Conservation (phyloP, 2,888 invertebrate genomes). For the Orthosia cruda region DNA sequence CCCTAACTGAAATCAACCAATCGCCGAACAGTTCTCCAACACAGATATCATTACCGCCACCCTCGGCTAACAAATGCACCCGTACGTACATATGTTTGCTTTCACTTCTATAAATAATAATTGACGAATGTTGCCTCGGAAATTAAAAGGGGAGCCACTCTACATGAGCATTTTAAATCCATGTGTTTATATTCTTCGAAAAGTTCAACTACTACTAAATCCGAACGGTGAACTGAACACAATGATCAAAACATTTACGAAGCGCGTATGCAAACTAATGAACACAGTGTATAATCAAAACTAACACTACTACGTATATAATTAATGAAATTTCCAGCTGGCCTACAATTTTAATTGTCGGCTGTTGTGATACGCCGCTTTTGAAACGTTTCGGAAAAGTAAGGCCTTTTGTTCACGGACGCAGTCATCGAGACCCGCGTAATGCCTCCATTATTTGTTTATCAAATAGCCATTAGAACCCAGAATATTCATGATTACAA, state of each 20-base stretch:
- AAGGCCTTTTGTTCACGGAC: constrained; percentile 87
- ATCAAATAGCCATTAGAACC: constrained; percentile 89
- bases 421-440: constrained; percentile 81
- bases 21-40: constrained; percentile 75
- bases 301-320: constrained; percentile 85
- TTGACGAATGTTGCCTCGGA: constrained; percentile 80
- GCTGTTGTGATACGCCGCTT: constrained; percentile 89
- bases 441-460: constrained; percentile 88
- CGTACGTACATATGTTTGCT: constrained; percentile 90
- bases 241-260: constrained; percentile 78
- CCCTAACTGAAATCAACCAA: constrained; percentile 84
- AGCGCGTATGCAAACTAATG: constrained; percentile 84
- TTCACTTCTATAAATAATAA: constrained; percentile 89
- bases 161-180: constrained; percentile 42
- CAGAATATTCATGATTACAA: constrained; percentile 80
- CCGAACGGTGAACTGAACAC: constrained; percentile 45
- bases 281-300: constrained; percentile 85
- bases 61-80: constrained; percentile 78
- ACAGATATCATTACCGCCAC: constrained; percentile 84
- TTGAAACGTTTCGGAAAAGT: constrained; percentile 90
- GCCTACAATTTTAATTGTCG: constrained; percentile 91
- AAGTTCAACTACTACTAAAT: constrained; percentile 21
- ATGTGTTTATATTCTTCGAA: constrained; percentile 27
- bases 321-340: constrained; percentile 91
- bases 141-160: constrained; percentile 83